A percentile compares a stretch with the other conserved stretches of the same genome.
These are phyloP conservation scores for Centropristis striata DNA, from an alignment of 2,113 vertebrate species.

Conservation along the genomic window DNA sequence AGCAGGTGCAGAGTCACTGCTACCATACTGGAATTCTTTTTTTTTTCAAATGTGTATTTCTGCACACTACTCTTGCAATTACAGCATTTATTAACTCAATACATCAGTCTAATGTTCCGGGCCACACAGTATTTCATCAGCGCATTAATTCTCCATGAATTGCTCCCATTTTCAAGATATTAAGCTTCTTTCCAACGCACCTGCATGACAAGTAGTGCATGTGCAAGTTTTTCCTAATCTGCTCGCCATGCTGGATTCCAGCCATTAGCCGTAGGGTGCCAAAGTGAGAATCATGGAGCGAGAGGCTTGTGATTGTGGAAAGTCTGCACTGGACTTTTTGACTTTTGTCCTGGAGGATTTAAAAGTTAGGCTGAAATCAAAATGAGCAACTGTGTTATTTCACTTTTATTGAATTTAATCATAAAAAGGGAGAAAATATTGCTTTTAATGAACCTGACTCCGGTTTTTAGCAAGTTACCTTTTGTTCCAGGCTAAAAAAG, in stretches of 20 bases:
- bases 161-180: constrained; percentile 10
- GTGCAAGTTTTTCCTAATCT: constrained; percentile 24
- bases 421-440: neutral
- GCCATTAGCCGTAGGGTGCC: constrained; percentile 19
- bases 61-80: neutral
- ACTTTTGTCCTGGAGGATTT: neutral
- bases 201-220: constrained; percentile 10
- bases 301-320: constrained; percentile 1
- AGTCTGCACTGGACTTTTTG: constrained; percentile 1
- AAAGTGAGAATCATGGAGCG: constrained; percentile 11
- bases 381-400: neutral
- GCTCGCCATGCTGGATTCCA: constrained; percentile 6
- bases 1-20: neutral
- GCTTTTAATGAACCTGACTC: neutral
- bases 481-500: neutral
- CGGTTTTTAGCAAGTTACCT: neutral
- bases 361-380: neutral
- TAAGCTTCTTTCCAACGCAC: constrained; percentile 9
- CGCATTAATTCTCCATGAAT: neutral
- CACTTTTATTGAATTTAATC: neutral
- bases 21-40: neutral
- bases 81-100: constrained; percentile 23
- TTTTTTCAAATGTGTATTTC: neutral
- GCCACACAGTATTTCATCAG: neutral
- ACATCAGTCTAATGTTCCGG: neutral